Percentiles rank a stretch among this genome's conserved stretches.
Evolutionary conservation across 37 sponge, comb jelly and placozoan genomes (phyloP).

Genomic region (Oopsacas minuta): DNA sequence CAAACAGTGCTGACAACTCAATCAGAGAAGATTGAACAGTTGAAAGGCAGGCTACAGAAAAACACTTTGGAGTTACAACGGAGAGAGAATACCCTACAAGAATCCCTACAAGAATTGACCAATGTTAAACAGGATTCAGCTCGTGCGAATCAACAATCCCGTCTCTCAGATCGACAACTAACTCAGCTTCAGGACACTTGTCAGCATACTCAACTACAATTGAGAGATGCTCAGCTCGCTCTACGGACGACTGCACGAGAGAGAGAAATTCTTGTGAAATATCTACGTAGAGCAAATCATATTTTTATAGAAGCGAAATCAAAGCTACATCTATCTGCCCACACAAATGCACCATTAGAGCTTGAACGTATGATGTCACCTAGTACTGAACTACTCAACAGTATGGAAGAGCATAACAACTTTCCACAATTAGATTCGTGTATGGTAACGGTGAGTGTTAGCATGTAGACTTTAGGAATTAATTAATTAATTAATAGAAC

Average conservation of each 20-base stretch:
- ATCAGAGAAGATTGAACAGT: not conserved
- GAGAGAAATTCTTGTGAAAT: slow-evolving; percentile 12
- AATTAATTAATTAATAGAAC: not conserved
- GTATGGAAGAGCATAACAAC: not conserved
- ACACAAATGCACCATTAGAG: not conserved
- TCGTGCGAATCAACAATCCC: not conserved
- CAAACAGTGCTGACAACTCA: not conserved
- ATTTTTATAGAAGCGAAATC: not conserved
- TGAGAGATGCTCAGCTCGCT: not conserved
- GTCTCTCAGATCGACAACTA: not conserved
- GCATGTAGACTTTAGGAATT: not conserved
- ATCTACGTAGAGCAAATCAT: not conserved
- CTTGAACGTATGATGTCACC: slow-evolving; percentile 14
- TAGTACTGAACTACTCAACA: not conserved
- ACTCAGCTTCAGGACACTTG: not conserved
- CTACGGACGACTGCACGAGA: not conserved
- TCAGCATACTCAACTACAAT: not conserved
- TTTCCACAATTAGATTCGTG: slow-evolving; percentile 11
- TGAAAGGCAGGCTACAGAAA: not conserved
- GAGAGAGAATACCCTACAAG: slow-evolving; percentile 7
- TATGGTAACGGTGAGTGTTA: not conserved
- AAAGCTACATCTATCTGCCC: not conserved
- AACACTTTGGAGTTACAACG: not conserved
- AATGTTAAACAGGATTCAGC: not conserved
- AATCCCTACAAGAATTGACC: not conserved